Base-by-base conservation (phyloP, 1,140 invertebrate genomes). In the Drosophila kanapiae region DNA sequence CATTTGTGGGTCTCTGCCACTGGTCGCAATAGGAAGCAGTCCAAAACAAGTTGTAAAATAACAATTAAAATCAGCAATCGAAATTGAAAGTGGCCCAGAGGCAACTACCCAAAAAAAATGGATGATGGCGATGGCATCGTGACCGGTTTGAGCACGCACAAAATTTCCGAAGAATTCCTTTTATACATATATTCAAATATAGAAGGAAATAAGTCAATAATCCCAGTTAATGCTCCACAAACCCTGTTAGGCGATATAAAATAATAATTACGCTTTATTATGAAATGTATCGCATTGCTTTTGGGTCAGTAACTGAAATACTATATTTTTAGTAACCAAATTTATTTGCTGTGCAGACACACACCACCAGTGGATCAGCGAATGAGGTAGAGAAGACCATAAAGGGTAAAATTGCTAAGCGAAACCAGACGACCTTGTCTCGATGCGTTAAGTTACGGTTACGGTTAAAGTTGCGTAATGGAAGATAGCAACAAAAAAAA, bases 41-140 rank as follows among this genome's bases (percentile, higher is more conserved):
- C 82, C 83, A 82, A 86, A 86, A 80, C 84, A 83, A 86, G 84
- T 88, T 88, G 83, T 83, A 86, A 87, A 82, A 82, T 82, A 71
- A 84, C 84, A 84, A 88, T 84, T 80, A 87, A 83, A 87, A 88
- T 88, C 77, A 75, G 80, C 64, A 88, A 84, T 75, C 69, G 85
- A 87, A 88, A 87, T 84, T 84, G 84, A 87, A 87, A 87, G 84
- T 80, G 81, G 54, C 53, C 71, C 58, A 38, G 16, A 65, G 78
- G 67, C 67, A 78, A 65, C 63, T 54, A 80, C 53, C 72, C 23
- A 51, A 40, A 62, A 62, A 82, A 33, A 62, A 75, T 75, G 53
- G 57, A 61, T 31, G 42, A 60, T 59, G 71, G 70, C 47, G 62
- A 63, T 76, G 63, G 62, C 60, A 64, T 51, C 68, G 51, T 58